These are phyloP conservation scores for Sardina pilchardus DNA, from an alignment of 2,113 vertebrate genomes.

Conservation along the genomic window DNA sequence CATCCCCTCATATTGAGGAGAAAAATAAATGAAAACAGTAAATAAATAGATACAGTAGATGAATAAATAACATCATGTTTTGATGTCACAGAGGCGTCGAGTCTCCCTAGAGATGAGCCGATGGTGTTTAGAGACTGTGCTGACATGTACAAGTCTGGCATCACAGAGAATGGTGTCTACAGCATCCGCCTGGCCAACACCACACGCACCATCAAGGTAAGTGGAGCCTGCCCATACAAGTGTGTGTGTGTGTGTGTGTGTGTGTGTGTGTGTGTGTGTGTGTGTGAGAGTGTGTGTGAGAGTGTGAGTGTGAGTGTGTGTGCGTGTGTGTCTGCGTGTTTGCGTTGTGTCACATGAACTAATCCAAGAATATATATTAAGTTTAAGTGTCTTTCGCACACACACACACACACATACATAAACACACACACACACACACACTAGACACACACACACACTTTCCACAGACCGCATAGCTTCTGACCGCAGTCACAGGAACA, in stretches of 20 bases:
- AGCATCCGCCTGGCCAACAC: slow-evolving; percentile 70
- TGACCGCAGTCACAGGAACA: neutral
- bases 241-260: slow-evolving; percentile 5
- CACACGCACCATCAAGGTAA: slow-evolving; percentile 72
- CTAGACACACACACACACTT: slow-evolving; percentile 4
- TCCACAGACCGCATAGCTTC: neutral
- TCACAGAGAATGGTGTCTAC: slow-evolving; percentile 73
- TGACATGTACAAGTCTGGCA: slow-evolving; percentile 71
- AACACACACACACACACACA: slow-evolving; percentile 2
- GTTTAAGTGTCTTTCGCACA: neutral
- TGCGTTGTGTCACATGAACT: neutral
- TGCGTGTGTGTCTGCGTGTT: neutral
- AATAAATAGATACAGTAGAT: too few relatives aligned
- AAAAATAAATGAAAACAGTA: too few relatives aligned
- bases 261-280: neutral
- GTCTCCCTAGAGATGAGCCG: slow-evolving; percentile 55
- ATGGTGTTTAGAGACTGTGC: slow-evolving; percentile 72
- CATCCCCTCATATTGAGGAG: too few relatives aligned
- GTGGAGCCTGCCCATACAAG: neutral
- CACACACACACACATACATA: slow-evolving; percentile 4
- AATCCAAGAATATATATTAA: too few relatives aligned
- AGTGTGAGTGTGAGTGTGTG: neutral
- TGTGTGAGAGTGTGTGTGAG: neutral
- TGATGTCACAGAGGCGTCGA: slow-evolving; percentile 64
- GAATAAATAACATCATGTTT: neutral